phyloP scores from a whole-genome alignment of 2,113 vertebrate species.

The Orcinus orca region DNA sequence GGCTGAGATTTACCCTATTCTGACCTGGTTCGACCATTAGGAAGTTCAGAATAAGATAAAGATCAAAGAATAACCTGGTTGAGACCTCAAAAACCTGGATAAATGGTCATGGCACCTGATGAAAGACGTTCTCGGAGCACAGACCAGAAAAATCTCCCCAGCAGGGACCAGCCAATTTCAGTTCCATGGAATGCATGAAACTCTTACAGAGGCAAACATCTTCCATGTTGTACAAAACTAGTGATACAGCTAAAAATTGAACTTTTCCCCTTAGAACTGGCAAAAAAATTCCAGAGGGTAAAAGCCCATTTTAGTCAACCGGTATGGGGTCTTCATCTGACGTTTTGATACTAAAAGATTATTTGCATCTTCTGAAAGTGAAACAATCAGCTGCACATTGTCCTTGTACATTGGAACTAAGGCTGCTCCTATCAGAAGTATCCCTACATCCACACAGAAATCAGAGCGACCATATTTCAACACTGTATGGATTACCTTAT shows the following conservation, averaged over 20 bases:
- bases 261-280: neutral
- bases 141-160: neutral
- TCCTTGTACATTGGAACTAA: neutral
- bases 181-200: neutral
- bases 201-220: neutral
- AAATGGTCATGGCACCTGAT: neutral
- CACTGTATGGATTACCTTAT: neutral
- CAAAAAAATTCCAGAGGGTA: neutral
- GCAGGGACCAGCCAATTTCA: neutral
- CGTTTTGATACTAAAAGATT: neutral
- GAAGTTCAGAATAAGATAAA: neutral
- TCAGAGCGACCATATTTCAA: neutral
- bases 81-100: slow-evolving; percentile 26
- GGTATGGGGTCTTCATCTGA: neutral
- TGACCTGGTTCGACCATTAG: neutral
- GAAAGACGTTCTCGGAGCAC: neutral
- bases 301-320: neutral
- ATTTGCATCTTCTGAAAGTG: neutral
- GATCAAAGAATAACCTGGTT: neutral
- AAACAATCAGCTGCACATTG: neutral
- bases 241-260: neutral
- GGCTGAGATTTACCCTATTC: neutral
- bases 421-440: neutral
- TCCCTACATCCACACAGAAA: neutral
- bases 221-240: neutral